Evolutionary conservation across 2,888 invertebrate genomes (phyloP).

Genomic region (Drosophila paramelanica): DNA sequence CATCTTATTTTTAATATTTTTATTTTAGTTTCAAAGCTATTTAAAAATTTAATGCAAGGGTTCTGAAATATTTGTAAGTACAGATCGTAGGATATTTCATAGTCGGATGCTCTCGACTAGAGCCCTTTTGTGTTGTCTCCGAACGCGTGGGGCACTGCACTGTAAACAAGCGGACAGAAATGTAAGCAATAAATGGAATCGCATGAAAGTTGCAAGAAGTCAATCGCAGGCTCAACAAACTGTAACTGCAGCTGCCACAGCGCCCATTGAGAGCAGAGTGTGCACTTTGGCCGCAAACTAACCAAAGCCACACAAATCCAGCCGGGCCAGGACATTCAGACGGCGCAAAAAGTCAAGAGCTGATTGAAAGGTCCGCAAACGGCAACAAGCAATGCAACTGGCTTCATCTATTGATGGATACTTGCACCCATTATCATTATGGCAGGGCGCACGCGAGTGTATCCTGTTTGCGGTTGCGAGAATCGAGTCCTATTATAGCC

Average conservation of each 20-base stretch:
- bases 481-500: no score
- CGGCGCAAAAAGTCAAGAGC: conserved; percentile 42
- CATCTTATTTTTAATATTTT: no score
- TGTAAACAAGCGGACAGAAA: conserved; percentile 29
- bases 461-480: not conserved
- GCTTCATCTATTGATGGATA: conserved; percentile 6
- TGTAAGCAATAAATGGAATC: conserved; percentile 43
- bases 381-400: conserved; percentile 9
- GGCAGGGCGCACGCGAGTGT: not conserved
- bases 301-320: conserved; percentile 50
- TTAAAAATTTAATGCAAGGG: no score
- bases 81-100: no score
- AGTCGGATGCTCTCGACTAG: no score
- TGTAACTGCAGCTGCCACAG: conserved; percentile 35
- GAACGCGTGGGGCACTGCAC: not conserved
- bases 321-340: conserved; percentile 16
- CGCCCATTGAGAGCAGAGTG: conserved; percentile 15
- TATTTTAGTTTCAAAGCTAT: no score
- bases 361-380: conserved; percentile 45
- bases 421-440: conserved; percentile 37
- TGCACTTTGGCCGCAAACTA: conserved; percentile 61
- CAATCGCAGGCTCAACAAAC: conserved; percentile 37
- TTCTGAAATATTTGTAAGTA: no score
- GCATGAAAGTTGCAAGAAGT: conserved; percentile 42
- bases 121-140: not conserved